Evolutionary conservation across 2,113 vertebrate genomes (phyloP).

Genomic region (Gadus macrocephalus): DNA sequence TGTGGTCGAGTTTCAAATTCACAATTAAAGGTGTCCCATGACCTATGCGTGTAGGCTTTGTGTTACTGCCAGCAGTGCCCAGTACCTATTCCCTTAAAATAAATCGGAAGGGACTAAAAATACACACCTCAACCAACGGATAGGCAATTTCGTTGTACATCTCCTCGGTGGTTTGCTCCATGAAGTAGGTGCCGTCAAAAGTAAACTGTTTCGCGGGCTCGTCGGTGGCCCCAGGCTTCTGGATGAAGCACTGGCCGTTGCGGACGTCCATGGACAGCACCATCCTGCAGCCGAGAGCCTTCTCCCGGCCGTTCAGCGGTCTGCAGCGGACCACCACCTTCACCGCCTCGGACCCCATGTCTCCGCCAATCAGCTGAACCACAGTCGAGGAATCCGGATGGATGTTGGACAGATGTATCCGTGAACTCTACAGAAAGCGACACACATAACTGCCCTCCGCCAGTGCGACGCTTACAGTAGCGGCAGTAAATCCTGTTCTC

Average conservation of each 20-base stretch:
- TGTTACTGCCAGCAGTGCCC: no score
- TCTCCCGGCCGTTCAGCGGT: conserved; percentile 77
- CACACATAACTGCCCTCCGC: no score
- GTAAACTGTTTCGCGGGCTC: conserved; percentile 86
- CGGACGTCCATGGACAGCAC: conserved; percentile 72
- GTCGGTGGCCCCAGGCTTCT: conserved; percentile 56
- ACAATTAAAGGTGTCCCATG: conserved; percentile 43
- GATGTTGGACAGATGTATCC: no score
- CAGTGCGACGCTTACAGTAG: no score
- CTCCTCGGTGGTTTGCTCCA: conserved; percentile 80
- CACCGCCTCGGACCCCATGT: conserved; percentile 67
- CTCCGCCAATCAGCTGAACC: no score
- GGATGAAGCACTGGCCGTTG: conserved; percentile 78
- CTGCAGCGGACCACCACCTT: conserved; percentile 83
- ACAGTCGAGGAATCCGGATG: no score
- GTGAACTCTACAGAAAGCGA: no score
- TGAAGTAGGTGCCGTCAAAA: conserved; percentile 80
- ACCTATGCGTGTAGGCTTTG: conserved; percentile 6
- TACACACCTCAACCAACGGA: conserved; percentile 77
- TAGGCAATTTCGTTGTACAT: conserved; percentile 86
- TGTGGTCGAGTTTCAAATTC: conserved; percentile 28
- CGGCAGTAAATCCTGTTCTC: no score
- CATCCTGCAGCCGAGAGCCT: conserved; percentile 62
- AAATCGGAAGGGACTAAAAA: background rate
- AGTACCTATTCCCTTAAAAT: no score